Percentiles rank a stretch among this genome's conserved stretches.
Conservation (phyloP, 1,140 invertebrate genomes). For the Bombus pyrosoma region DNA sequence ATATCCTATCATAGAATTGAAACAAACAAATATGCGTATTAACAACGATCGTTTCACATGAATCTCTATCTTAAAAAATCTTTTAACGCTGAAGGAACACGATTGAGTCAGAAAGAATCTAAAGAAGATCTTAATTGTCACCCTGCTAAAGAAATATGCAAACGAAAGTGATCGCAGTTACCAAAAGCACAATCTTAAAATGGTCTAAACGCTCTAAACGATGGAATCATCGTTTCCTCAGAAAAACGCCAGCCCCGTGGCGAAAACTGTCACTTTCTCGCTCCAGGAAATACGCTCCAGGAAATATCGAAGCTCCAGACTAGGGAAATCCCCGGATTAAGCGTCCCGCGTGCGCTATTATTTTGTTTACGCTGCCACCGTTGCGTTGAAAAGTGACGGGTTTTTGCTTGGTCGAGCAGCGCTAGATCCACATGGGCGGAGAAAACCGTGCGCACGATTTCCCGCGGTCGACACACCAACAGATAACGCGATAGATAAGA, state of each 20-base stretch:
- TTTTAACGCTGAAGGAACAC: too few species aligned
- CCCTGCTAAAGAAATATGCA: background rate
- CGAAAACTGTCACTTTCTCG: background rate
- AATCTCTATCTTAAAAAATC: too few species aligned
- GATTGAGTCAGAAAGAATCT: too few species aligned
- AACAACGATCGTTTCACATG: too few species aligned
- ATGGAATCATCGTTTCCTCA: background rate
- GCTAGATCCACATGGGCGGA: background rate
- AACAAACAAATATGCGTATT: background rate
- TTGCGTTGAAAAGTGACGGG: background rate
- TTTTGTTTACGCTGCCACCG: background rate
- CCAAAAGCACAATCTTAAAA: background rate
- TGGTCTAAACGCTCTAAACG: background rate
- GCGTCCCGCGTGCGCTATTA: background rate
- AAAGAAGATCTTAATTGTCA: background rate
- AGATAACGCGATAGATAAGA: constrained; percentile 48
- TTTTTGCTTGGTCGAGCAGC: background rate
- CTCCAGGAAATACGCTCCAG: too few species aligned
- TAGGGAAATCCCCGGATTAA: background rate
- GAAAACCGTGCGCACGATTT: constrained; percentile 5
- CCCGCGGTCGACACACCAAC: background rate
- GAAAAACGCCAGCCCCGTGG: background rate
- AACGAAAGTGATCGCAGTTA: background rate
- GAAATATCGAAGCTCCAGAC: background rate
- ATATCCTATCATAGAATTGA: background rate